These are phyloP conservation scores for Benitochromis conjunctus DNA, from an alignment of 2,113 vertebrate species.

Conservation along the genomic window DNA sequence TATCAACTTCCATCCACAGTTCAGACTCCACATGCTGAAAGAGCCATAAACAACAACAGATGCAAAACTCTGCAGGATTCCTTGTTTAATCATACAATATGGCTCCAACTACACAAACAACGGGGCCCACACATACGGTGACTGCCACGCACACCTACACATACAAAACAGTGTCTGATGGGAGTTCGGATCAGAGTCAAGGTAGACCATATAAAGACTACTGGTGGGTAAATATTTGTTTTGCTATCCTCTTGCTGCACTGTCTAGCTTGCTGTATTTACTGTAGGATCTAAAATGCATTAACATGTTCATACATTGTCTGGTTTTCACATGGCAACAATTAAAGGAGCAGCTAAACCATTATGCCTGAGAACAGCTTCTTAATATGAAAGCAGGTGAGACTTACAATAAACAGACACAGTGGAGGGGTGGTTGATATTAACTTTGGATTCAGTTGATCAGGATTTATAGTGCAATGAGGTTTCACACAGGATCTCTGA, in stretches of 20 bases:
- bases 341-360: not conserved
- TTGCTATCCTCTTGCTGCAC: not conserved
- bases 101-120: not conserved
- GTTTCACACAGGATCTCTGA: not conserved
- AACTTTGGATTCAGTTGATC: not conserved
- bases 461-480: not conserved
- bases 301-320: not conserved
- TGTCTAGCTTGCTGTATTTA: not conserved
- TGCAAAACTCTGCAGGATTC: conserved; percentile 42
- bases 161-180: not conserved
- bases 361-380: not conserved
- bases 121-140: conserved; percentile 7
- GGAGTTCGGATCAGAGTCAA: not conserved
- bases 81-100: conserved; percentile 4
- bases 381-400: not conserved
- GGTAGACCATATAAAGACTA: not conserved
- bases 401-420: not conserved
- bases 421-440: not conserved
- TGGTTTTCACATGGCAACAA: conserved; percentile 19
- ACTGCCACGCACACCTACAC: not conserved
- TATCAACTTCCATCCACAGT: not conserved
- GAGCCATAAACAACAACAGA: conserved; percentile 25
- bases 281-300: not conserved
- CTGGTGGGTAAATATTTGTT: not conserved
- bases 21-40: not conserved